These are phyloP conservation scores for Aleiodes alternator DNA, from an alignment of 2,888 invertebrate genomes.

Conservation along the genomic window DNA sequence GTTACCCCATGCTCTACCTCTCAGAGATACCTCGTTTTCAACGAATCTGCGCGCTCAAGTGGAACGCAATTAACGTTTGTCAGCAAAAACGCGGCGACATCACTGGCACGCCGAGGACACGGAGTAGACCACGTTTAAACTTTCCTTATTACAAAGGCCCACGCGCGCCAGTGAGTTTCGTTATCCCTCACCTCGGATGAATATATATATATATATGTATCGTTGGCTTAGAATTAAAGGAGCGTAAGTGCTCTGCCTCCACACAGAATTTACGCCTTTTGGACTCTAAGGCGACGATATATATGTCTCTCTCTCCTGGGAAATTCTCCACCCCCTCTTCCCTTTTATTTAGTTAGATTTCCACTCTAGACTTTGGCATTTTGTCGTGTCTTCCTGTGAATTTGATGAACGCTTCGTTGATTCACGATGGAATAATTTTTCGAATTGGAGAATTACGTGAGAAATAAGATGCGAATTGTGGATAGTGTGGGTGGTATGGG, in stretches of 20 bases:
- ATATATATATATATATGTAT: no score
- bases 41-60: conserved; percentile 60
- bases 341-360: conserved; percentile 14
- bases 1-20: conserved; percentile 21
- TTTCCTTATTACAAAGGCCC: conserved; percentile 60
- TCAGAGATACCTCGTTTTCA: conserved; percentile 41
- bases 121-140: conserved; percentile 57
- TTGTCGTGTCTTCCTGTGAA: conserved; percentile 44
- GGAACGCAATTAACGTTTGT: conserved; percentile 69
- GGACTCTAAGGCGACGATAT: no score
- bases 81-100: conserved; percentile 51
- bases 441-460: conserved; percentile 10
- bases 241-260: no score
- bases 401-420: conserved; percentile 15
- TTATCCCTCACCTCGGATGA: conserved; percentile 16
- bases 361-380: conserved; percentile 52
- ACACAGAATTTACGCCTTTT: no score
- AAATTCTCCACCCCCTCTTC: conserved; percentile 11
- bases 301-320: no score
- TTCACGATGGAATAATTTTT: conserved; percentile 22
- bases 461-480: neutral
- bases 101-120: conserved; percentile 47
- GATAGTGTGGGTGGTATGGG: neutral
- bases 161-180: conserved; percentile 39
- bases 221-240: no score